These are phyloP conservation scores for Emys orbicularis DNA, from an alignment of 2,797 vertebrate genomes.

Conservation along the genomic window DNA sequence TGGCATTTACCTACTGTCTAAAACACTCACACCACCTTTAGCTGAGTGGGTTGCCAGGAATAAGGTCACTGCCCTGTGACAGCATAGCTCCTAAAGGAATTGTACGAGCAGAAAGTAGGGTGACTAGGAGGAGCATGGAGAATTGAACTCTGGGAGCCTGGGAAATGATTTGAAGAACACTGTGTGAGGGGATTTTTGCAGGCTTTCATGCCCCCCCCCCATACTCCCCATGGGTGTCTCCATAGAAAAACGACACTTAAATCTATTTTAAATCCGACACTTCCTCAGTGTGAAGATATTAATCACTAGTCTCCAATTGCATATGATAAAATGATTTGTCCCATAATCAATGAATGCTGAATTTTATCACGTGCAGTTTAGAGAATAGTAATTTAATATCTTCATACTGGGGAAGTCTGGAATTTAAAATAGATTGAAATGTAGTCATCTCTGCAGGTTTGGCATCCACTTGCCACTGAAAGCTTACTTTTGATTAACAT, in stretches of 20 bases:
- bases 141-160: not conserved
- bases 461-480: not conserved
- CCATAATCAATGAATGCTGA: not conserved
- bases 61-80: not conserved
- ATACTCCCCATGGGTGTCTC: not conserved
- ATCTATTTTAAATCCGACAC: not conserved
- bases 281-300: not conserved
- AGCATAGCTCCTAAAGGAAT: not conserved
- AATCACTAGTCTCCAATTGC: not conserved
- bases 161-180: not conserved
- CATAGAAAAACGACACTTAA: not conserved
- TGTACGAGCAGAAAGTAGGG: too few species aligned
- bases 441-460: not conserved
- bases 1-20: not conserved
- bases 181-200: not conserved
- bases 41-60: not conserved
- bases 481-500: conserved; percentile 34
- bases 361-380: not conserved
- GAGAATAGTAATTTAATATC: conserved; percentile 19
- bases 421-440: conserved; percentile 33
- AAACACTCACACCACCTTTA: not conserved
- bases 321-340: conserved; percentile 5
- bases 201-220: not conserved
- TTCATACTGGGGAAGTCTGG: not conserved
- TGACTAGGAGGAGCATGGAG: not conserved